Percentiles rank a stretch among this genome's conserved stretches.
phyloP scores from a whole-genome alignment of 2,888 invertebrate species.

The Dioctria linearis region DNA sequence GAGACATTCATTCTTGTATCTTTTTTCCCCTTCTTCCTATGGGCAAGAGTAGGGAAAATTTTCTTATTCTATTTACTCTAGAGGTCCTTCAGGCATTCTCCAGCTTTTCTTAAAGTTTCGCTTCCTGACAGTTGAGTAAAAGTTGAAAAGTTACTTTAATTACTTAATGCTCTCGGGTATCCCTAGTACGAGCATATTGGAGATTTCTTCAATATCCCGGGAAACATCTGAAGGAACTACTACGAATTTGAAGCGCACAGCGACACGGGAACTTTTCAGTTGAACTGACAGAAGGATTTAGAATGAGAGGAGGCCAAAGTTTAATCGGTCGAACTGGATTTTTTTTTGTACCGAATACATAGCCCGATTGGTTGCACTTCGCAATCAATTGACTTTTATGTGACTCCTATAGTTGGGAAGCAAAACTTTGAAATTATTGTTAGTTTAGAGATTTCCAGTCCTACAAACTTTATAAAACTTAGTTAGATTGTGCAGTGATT shows the following conservation, averaged over 20 bases:
- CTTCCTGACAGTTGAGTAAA: constrained; percentile 35
- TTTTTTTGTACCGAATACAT: neutral
- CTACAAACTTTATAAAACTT: constrained; percentile 24
- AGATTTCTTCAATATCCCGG: neutral
- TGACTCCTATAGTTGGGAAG: neutral
- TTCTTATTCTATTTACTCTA: neutral
- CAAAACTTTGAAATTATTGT: neutral
- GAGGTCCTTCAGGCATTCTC: neutral
- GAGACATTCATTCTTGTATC: neutral
- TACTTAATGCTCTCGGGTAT: constrained; percentile 20
- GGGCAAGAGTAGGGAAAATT: constrained; percentile 7
- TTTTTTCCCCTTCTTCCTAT: neutral
- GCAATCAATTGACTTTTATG: constrained; percentile 46
- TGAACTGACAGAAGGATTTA: neutral
- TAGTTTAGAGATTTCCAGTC: neutral
- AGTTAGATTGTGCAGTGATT: constrained; percentile 25
- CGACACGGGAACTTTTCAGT: constrained; percentile 19
- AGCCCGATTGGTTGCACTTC: constrained; percentile 27
- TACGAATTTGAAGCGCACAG: neutral
- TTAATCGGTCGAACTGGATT: constrained; percentile 37
- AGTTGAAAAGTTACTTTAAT: constrained; percentile 49
- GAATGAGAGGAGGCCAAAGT: constrained; percentile 10
- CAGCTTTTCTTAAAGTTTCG: constrained; percentile 41
- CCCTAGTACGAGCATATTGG: neutral
- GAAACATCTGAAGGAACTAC: neutral